phyloP scores from a whole-genome alignment of 2,113 vertebrate species.

The Aldabrachelys gigantea region DNA sequence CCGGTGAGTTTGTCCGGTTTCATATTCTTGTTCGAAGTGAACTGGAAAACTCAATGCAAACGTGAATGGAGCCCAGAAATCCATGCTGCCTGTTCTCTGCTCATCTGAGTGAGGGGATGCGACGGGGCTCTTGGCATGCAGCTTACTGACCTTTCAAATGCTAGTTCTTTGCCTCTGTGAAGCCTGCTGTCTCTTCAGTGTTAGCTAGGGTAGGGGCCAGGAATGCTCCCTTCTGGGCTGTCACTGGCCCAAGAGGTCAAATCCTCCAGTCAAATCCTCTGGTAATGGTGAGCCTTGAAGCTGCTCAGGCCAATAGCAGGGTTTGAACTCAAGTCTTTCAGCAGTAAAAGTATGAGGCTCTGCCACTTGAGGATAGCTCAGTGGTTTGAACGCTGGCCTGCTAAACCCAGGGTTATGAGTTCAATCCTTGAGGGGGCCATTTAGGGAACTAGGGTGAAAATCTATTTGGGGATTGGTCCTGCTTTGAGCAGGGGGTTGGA shows the following conservation, averaged over 20 bases:
- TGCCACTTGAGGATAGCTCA: no score
- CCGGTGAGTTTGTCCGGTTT: background rate
- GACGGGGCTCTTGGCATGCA: fast-evolving
- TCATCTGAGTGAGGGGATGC: background rate
- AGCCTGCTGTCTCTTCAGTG: background rate
- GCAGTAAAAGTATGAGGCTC: background rate
- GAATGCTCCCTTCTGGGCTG: background rate
- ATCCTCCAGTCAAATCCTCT: background rate
- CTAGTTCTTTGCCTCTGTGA: background rate
- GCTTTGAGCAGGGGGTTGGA: no score
- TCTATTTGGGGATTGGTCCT: no score
- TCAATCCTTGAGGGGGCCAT: no score
- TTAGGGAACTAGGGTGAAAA: no score
- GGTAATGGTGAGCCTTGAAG: background rate
- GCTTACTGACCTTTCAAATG: background rate
- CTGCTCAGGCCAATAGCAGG: no score
- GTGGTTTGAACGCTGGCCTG: no score
- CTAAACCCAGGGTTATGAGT: no score
- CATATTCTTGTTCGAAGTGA: background rate
- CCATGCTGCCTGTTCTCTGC: background rate
- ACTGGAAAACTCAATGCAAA: background rate
- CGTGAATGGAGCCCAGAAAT: background rate
- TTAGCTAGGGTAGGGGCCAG: background rate
- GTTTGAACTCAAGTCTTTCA: background rate
- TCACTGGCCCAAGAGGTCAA: background rate